Evolutionary conservation across 2,888 invertebrate genomes (phyloP).

Genomic region (Microctonus aethiopoides): DNA sequence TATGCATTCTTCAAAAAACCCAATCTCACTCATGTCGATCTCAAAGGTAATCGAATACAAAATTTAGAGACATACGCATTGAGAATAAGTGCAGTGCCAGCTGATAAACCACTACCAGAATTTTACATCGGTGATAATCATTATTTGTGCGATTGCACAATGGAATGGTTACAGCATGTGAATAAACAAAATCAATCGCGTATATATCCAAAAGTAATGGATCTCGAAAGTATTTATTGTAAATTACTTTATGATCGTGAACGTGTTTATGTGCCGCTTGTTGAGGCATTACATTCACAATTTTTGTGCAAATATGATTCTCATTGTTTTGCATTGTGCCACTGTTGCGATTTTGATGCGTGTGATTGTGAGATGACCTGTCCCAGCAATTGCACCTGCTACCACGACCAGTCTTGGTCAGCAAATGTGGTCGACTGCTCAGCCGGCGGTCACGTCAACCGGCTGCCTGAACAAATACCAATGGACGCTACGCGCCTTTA

Average conservation of each 20-base stretch:
- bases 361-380: slow-evolving; percentile 95
- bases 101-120: slow-evolving; percentile 79
- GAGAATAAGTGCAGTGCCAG: slow-evolving; percentile 80
- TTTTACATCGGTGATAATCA: slow-evolving; percentile 89
- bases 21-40: slow-evolving; percentile 83
- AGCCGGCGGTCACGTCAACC: slow-evolving; percentile 75
- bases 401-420: slow-evolving; percentile 88
- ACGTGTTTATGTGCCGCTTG: slow-evolving; percentile 78
- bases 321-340: slow-evolving; percentile 88
- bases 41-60: slow-evolving; percentile 84
- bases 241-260: slow-evolving; percentile 83
- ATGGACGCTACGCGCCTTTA: slow-evolving; percentile 92
- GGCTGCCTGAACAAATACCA: slow-evolving; percentile 84
- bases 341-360: slow-evolving; percentile 91
- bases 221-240: slow-evolving; percentile 85
- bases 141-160: slow-evolving; percentile 88
- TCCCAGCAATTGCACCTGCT: slow-evolving; percentile 87
- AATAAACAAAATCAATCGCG: slow-evolving; percentile 78
- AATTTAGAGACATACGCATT: slow-evolving; percentile 80
- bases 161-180: slow-evolving; percentile 90
- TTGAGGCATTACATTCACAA: slow-evolving; percentile 83
- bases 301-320: slow-evolving; percentile 87
- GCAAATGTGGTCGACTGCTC: slow-evolving; percentile 89
- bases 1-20: slow-evolving; percentile 90
- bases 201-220: slow-evolving; percentile 84